Percentiles rank a stretch among this genome's conserved stretches.
phyloP scores from a whole-genome alignment of 2,113 vertebrate species.

The Mirounga angustirostris region DNA sequence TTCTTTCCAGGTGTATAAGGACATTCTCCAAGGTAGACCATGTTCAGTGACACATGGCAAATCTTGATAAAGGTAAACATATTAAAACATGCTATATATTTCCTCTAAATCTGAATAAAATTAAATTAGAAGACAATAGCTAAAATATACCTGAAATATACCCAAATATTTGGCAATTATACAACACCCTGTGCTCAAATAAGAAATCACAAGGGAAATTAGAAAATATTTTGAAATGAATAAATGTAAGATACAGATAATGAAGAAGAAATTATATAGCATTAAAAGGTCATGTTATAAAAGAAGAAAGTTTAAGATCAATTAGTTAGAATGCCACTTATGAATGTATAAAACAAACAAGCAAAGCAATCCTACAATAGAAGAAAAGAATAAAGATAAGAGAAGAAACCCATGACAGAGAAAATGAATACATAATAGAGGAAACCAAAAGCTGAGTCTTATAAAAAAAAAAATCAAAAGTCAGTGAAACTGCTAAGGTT shows the following conservation, averaged over 20 bases:
- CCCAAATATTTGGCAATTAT: background rate
- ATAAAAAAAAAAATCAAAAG: background rate
- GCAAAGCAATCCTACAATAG: background rate
- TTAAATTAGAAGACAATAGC: background rate
- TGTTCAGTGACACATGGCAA: background rate
- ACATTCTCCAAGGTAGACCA: background rate
- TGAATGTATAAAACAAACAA: background rate
- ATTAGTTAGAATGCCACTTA: background rate
- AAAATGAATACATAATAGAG: background rate
- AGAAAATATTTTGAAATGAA: background rate
- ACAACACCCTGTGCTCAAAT: background rate
- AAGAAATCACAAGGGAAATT: background rate
- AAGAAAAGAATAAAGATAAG: background rate
- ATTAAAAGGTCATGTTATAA: background rate
- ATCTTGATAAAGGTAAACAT: background rate
- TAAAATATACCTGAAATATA: background rate
- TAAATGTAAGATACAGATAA: background rate
- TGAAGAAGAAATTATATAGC: background rate
- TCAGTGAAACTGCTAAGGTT: background rate
- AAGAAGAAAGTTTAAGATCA: background rate
- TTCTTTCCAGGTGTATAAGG: background rate
- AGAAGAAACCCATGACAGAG: background rate
- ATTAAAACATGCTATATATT: background rate
- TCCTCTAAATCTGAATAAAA: background rate
- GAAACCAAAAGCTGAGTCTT: background rate